phyloP scores from a whole-genome alignment of 2,888 invertebrate species.

The Endotricha flammealis region DNA sequence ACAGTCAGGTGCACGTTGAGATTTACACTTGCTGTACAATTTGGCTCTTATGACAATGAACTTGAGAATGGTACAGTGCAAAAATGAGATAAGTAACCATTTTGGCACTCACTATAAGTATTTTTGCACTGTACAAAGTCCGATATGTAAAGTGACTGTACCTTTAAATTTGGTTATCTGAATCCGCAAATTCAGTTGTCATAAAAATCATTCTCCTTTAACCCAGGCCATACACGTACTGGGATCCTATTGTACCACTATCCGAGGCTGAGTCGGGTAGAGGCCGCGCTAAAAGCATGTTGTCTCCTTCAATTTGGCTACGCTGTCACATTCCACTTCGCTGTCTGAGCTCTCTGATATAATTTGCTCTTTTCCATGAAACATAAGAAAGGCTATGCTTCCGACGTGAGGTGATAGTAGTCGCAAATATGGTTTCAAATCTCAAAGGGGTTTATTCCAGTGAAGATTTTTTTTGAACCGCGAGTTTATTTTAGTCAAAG shows the following conservation, averaged over 20 bases:
- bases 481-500: too few relatives aligned
- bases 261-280: conserved; percentile 39
- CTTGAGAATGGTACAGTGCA: too few relatives aligned
- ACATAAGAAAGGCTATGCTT: conserved; percentile 35
- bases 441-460: neutral
- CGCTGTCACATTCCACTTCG: conserved; percentile 50
- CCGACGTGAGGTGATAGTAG: conserved; percentile 27
- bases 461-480: too few relatives aligned
- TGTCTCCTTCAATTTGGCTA: conserved; percentile 65
- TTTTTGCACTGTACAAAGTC: too few relatives aligned
- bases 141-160: too few relatives aligned
- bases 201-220: too few relatives aligned
- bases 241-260: conserved; percentile 52
- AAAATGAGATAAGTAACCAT: too few relatives aligned
- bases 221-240: conserved; percentile 26
- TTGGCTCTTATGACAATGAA: too few relatives aligned
- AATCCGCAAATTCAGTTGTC: neutral
- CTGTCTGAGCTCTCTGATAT: conserved; percentile 40
- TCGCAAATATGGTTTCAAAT: neutral
- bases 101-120: too few relatives aligned
- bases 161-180: neutral
- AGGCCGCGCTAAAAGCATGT: conserved; percentile 68
- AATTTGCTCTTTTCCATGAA: conserved; percentile 55
- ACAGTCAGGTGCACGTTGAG: too few relatives aligned
- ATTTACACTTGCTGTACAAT: too few relatives aligned